Evolutionary conservation across 2,797 vertebrate genomes (phyloP).

Genomic region (Antrozous pallidus): DNA sequence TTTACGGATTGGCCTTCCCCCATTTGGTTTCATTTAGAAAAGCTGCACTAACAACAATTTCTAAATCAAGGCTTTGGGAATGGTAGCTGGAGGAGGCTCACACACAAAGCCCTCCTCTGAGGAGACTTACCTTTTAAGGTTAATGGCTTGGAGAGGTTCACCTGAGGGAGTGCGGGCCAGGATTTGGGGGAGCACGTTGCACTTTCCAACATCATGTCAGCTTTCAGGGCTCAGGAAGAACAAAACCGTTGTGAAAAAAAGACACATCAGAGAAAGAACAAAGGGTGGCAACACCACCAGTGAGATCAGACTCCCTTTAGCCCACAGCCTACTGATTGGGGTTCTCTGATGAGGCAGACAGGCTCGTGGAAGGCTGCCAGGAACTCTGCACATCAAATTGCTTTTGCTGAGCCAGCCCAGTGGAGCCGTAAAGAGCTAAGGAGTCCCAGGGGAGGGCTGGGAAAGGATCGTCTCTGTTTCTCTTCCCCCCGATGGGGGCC

Average conservation of each 20-base stretch:
- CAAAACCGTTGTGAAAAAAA: background rate
- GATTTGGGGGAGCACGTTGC: background rate
- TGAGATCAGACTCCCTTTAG: conserved; percentile 60
- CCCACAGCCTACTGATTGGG: conserved; percentile 59
- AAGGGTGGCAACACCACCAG: conserved; percentile 39
- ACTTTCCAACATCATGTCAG: conserved; percentile 34
- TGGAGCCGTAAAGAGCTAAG: conserved; percentile 57
- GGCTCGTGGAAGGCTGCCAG: conserved; percentile 57
- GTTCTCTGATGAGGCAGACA: conserved; percentile 73
- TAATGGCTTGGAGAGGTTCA: conserved; percentile 36
- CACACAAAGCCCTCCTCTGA: conserved; percentile 7
- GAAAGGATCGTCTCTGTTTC: conserved; percentile 66
- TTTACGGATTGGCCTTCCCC: background rate
- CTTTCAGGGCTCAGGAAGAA: background rate
- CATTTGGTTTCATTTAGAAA: conserved; percentile 1
- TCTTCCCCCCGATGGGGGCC: conserved; percentile 61
- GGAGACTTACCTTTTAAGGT: background rate
- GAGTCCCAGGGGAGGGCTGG: conserved; percentile 64
- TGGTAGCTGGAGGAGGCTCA: conserved; percentile 14
- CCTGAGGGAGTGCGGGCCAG: background rate
- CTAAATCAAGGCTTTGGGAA: conserved; percentile 9
- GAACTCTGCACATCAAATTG: conserved; percentile 70
- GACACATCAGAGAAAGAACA: conserved; percentile 51
- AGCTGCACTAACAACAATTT: background rate
- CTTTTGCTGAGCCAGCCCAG: conserved; percentile 70